Base-by-base conservation (phyloP, 2,113 vertebrate genomes). In the Corythornis vintsioides region DNA sequence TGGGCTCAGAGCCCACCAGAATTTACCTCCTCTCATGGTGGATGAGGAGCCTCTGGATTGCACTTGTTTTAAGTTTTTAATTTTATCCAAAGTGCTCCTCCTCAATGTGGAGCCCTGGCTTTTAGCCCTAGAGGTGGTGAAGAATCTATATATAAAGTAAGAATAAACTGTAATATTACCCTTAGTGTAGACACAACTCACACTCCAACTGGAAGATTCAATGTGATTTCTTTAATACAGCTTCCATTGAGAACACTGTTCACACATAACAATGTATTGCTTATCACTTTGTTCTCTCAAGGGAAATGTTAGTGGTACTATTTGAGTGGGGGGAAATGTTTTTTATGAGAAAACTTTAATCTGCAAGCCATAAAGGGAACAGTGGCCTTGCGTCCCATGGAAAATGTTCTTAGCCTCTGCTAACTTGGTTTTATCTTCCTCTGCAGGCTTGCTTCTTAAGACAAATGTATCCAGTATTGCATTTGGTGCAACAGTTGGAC, bases 311-410 rank as follows among this genome's bases (percentile, higher is more conserved):
- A 82, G 61, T 14, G 26, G 40, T 57, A 57, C n/a, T 75, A 25
- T 90, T 95, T 65, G 57, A 57, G 35, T 15, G 20, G n/a, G 57
- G 72, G 40, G 3, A 52, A 66, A 66, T 28, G 0, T 0, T 48
- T 93, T 89, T 93, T 89, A 87, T 83, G 89, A 88, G 81, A 90
- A 95, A 94, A 91, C 70, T 93, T 93, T 79, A 93, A 94, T 94
- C 77, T 89, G 57, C 35, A 75, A 91, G 31, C 89, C 71, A 31
- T 91, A 92, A 87, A 93, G 66, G 50, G 77, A 96, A 72, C 53
- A 15, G 61, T 75, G 61, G 74, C 55, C 79, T 91, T 85, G 66
- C 26, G 25, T 74, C 81, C 69, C 55, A 20, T 87, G 70, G 84
- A 95, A 95, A 90, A 84, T 29, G 12, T 86, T 92, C 65, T 87